Evolutionary conservation across 2,797 vertebrate genomes (phyloP).

Genomic region (Lepus oiostolus): DNA sequence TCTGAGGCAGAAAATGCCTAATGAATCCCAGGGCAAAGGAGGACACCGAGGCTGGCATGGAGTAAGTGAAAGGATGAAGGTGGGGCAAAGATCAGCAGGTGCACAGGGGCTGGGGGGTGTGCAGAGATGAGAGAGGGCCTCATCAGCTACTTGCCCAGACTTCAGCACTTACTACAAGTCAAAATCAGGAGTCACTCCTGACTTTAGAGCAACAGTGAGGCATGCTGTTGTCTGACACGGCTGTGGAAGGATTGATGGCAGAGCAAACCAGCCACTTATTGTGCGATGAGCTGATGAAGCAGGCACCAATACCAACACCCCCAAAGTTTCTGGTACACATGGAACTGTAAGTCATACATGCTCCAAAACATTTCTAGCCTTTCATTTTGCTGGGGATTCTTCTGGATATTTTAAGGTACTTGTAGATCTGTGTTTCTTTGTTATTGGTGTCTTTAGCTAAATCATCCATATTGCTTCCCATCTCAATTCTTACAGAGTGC

Average conservation of each 20-base stretch:
- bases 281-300: background rate
- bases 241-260: background rate
- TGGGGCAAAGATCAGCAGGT: background rate
- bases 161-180: background rate
- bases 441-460: background rate
- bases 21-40: background rate
- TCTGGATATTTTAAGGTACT: background rate
- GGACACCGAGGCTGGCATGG: background rate
- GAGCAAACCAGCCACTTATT: no score
- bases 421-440: background rate
- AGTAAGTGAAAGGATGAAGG: background rate
- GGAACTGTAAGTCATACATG: background rate
- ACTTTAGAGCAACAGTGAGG: background rate
- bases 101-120: background rate
- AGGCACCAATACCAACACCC: background rate
- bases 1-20: background rate
- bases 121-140: background rate
- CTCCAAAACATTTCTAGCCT: no score
- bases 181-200: background rate
- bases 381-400: background rate
- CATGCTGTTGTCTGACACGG: background rate
- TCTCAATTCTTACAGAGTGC: background rate
- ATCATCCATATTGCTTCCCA: background rate
- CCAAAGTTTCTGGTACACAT: background rate
- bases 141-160: background rate